phyloP scores from a whole-genome alignment of 1,140 invertebrate genomes.

The Drosophila tani region DNA sequence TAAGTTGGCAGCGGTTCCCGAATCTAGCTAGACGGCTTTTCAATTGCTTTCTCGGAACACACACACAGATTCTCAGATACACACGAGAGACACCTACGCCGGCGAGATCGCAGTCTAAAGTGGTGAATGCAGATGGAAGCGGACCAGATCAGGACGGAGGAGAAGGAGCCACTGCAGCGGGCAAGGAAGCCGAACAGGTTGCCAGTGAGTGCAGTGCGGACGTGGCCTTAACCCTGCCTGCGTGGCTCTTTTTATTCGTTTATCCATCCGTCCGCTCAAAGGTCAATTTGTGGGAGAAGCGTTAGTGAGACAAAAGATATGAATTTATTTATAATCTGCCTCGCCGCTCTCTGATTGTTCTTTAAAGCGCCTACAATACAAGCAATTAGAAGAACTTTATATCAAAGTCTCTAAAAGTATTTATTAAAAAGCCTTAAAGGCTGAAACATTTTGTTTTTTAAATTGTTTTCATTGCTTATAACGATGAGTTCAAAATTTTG shows the following conservation, averaged over 20 bases:
- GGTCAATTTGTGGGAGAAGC: constrained; percentile 7
- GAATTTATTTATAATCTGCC: background rate
- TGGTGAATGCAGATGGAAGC: constrained; percentile 6
- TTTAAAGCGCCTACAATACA: background rate
- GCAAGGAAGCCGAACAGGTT: constrained; percentile 31
- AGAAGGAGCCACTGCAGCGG: constrained; percentile 3
- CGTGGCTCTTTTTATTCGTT: constrained; percentile 4
- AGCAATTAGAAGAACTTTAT: background rate
- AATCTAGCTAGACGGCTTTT: constrained; percentile 43
- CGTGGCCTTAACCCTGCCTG: constrained; percentile 33
- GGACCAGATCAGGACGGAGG: constrained; percentile 10
- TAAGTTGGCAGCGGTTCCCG: constrained; percentile 38
- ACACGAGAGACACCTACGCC: constrained; percentile 16
- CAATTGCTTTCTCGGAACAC: constrained; percentile 38
- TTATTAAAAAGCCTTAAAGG: background rate
- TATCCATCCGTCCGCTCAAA: constrained; percentile 6
- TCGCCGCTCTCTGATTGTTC: background rate
- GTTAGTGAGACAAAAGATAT: background rate
- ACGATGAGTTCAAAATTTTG: no score
- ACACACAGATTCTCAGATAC: constrained; percentile 20
- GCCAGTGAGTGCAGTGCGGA: constrained; percentile 47
- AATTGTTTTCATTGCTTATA: no score
- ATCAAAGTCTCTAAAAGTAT: background rate
- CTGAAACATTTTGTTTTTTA: no score
- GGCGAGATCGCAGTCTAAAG: background rate